A percentile compares a stretch with the other conserved stretches of the same genome.
Conservation (phyloP, 2,888 invertebrate species). For the Coleophora deauratella region DNA sequence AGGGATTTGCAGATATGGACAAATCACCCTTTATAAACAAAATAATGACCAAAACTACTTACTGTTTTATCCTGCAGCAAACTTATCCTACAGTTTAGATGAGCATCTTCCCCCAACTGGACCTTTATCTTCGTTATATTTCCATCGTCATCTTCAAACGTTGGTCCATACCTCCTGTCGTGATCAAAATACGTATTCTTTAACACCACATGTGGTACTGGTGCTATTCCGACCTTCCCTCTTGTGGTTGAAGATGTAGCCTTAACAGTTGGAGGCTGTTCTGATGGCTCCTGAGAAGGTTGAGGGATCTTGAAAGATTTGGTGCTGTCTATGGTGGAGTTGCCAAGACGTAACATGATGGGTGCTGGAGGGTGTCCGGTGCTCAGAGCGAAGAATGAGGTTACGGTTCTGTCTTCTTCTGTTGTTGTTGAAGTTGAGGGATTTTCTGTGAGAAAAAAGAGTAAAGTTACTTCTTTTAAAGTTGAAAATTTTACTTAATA, state of each 20-base stretch:
- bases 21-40: too few relatives aligned
- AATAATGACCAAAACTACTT: too few relatives aligned
- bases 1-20: too few relatives aligned
- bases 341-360: slow-evolving; percentile 61
- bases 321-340: slow-evolving; percentile 67
- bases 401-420: slow-evolving; percentile 51
- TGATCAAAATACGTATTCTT: slow-evolving; percentile 66
- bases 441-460: slow-evolving; percentile 36
- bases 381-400: slow-evolving; percentile 59
- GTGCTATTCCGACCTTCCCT: slow-evolving; percentile 30
- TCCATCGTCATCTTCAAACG: slow-evolving; percentile 77
- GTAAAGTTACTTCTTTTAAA: too few relatives aligned
- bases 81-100: slow-evolving; percentile 83
- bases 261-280: slow-evolving; percentile 26
- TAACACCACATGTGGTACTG: slow-evolving; percentile 52
- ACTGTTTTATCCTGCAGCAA: slow-evolving; percentile 85
- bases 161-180: slow-evolving; percentile 79
- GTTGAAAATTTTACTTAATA: too few relatives aligned
- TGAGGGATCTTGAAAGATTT: slow-evolving; percentile 68
- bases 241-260: slow-evolving; percentile 13
- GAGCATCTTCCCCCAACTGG: slow-evolving; percentile 81
- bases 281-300: slow-evolving; percentile 22
- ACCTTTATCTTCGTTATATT: slow-evolving; percentile 81
- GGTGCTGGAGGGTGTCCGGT: slow-evolving; percentile 56
- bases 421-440: slow-evolving; percentile 32